Evolutionary conservation across 2,888 invertebrate species (phyloP), one percentile per base, ranked within the genome.

Genomic region (Agonopterix arenella): DNA sequence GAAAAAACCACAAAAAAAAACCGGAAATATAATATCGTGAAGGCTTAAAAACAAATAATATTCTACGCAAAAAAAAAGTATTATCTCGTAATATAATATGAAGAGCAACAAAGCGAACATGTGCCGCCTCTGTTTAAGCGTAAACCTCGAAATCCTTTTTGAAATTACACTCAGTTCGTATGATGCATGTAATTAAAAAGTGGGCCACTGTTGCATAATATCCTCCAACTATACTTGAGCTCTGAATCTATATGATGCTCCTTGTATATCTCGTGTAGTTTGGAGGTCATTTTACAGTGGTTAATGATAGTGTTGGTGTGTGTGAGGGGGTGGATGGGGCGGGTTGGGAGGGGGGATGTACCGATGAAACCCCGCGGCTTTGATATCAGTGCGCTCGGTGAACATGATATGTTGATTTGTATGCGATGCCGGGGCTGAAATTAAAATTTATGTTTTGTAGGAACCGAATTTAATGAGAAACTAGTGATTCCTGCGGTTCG

Each of bases 111-210:
- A 63, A 62, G 64, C 64, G 62, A 64, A 65, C 59, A 62, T 52
- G 54, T 49, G 55, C 48, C 55, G 54, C 5, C 53, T 54, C 59
- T 58, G 59, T 66, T 68, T 60, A 63, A 68, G 54, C 56, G 62
- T 66, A 73, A 70, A 68, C 64, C 68, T 69, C 72, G 62, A 75
- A 81, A 81, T 80, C 75, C 74, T 74, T 79, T 81, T 76, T 73
- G 70, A 73, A 77, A 76, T 73, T 79, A 76, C 77, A 76, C 73
- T 71, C 71, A 56, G 57, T 58, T 66, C 67, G 73, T 64, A 74
- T 81, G 79, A 82, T 83, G 80, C 78, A 81, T 83, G 82, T 81
- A 80, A 84, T 84, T 85, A 84, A 83, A 84, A 84, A 80, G 72
- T 80, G 74, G 74, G 72, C 75, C 77, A 80, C 63, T 70, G 68